Evolutionary conservation across 2,797 vertebrate species (phyloP), one percentile per base, ranked within the genome.

Genomic region (Dermochelys coriacea): DNA sequence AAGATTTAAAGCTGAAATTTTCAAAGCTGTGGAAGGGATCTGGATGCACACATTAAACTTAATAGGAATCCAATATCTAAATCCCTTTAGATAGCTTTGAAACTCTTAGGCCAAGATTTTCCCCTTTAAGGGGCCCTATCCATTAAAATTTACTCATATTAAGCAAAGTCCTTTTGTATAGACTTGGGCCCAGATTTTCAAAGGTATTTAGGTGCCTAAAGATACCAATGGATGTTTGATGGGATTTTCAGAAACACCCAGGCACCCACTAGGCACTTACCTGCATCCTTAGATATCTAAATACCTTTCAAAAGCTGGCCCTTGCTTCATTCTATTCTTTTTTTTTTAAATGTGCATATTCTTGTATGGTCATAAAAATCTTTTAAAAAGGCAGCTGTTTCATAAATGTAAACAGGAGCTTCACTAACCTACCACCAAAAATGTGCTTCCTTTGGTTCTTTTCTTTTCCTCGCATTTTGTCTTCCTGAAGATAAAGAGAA

Each of bases 381-480:
- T 21, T 68, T 37, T 47, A 3, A 75, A 74, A 27, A 47, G 47
- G 4, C 27, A 47, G 45, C 23, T 47, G 12, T 4, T 75, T 75
- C 74, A 77, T 47, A 31, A 77, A 29, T 49, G 29, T 71, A 87
- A 90, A 71, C 59, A 55, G 78, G 51, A 57, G 51, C 51, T 84
- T 84, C 85, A 91, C 85, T 91, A 91, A 91, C 90, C 90, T 91
- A 91, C 85, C 90, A 91, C 90, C 85, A 87, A 75, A 87, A 71
- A 87, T n/a, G 51, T 91, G 81, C 59, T 91, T 71, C 50, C 68
- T 80, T 74, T 71, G n/a, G 41, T 29, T 15, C 27, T 68, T 87
- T 27, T n/a, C 85, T 91, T 71, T 52, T 47, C 11, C 83, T 80
- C 47, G n/a, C 34, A 91, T 91, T 80, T 83, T 84, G 55, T 71